Percentiles rank a stretch among this genome's conserved stretches.
Conservation (phyloP, 2,797 vertebrate genomes). For the Chrosomus eos region DNA sequence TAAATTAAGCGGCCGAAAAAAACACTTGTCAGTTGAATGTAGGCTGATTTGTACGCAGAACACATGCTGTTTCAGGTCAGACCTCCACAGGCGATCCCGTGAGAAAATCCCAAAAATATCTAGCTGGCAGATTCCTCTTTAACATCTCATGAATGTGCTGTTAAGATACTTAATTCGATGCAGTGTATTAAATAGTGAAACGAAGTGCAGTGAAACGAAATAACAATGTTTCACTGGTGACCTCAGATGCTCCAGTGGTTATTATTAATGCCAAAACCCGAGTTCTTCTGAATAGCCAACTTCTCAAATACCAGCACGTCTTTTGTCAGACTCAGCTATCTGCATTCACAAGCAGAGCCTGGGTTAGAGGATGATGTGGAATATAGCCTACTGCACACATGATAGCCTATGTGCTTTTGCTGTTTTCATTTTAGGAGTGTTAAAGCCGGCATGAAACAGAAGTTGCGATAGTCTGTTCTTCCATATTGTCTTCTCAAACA, state of each 20-base stretch:
- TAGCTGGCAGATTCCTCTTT: conserved; percentile 23
- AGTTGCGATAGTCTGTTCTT: neutral
- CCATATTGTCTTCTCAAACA: neutral
- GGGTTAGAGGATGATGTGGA: neutral
- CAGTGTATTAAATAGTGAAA: too few relatives aligned
- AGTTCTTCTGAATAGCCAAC: neutral
- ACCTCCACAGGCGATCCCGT: conserved; percentile 64
- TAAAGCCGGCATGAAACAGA: neutral
- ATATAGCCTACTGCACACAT: neutral
- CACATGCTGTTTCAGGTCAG: conserved; percentile 48
- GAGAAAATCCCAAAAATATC: conserved; percentile 68
- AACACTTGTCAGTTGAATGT: conserved; percentile 38
- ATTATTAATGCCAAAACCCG: too few relatives aligned
- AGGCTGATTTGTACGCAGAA: conserved; percentile 53
- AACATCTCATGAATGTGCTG: neutral
- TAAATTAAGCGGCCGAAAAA: conserved; percentile 57
- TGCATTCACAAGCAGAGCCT: neutral
- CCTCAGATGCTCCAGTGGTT: neutral
- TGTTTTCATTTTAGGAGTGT: too few relatives aligned
- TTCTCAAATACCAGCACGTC: neutral
- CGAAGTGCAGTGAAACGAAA: neutral
- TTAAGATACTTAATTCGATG: neutral
- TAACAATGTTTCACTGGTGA: neutral
- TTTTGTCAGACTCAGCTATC: neutral
- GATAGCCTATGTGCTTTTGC: neutral